phyloP scores from a whole-genome alignment of 23 tunicate species.

The Ciona savignyi region DNA sequence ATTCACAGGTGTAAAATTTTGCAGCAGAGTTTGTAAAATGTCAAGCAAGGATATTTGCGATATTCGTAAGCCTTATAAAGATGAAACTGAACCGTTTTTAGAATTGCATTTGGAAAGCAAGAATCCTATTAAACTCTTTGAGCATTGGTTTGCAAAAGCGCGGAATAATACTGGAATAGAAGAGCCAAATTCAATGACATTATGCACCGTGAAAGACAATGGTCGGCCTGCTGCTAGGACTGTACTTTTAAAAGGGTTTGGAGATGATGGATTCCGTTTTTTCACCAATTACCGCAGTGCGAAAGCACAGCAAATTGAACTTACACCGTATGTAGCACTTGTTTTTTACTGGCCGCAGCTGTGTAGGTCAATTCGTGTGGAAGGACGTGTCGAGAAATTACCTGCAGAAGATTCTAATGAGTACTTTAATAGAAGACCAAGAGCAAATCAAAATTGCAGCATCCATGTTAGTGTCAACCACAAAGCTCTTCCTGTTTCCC shows the following conservation, averaged over 20 bases:
- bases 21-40: too few species aligned
- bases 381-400: conserved; percentile 40
- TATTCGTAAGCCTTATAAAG: conserved; percentile 12
- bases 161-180: conserved; percentile 13
- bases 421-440: conserved; percentile 39
- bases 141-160: conserved; percentile 43
- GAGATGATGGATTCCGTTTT: conserved; percentile 66
- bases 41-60: neutral
- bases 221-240: conserved; percentile 83
- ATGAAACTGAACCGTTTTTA: conserved; percentile 6
- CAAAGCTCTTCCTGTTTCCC: conserved; percentile 35
- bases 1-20: too few species aligned
- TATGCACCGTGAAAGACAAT: conserved; percentile 44
- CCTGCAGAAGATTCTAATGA: conserved; percentile 3
- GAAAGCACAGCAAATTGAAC: conserved; percentile 48
- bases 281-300: conserved; percentile 58
- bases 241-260: conserved; percentile 75
- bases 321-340: conserved; percentile 59
- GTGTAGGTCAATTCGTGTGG: conserved; percentile 37
- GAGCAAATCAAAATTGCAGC: conserved; percentile 49
- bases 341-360: conserved; percentile 72
- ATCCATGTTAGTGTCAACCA: conserved; percentile 58
- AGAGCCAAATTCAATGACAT: conserved; percentile 72
- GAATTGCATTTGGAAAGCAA: conserved; percentile 38
- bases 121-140: conserved; percentile 54